Conservation (phyloP, 2,797 vertebrate genomes). For the Chrysocyon brachyurus region DNA sequence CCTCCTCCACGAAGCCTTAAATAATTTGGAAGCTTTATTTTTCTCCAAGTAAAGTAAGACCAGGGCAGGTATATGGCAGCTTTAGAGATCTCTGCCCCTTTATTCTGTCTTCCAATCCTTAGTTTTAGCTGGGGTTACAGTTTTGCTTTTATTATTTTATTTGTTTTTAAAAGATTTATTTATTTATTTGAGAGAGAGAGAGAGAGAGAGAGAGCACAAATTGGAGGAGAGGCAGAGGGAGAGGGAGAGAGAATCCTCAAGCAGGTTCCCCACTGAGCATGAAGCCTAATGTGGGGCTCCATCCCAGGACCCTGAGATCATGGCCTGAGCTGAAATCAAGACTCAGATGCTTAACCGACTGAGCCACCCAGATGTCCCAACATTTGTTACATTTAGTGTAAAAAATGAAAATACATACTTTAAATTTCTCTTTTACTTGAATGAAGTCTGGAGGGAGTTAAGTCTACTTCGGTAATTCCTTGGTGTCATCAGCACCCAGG, state of each 20-base stretch:
- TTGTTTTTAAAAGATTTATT: neutral
- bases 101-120: neutral
- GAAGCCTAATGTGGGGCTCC: neutral
- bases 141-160: neutral
- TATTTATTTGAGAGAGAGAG: neutral
- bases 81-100: neutral
- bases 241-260: neutral
- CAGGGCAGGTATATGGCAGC: neutral
- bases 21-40: slow-evolving; percentile 5
- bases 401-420: neutral
- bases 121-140: neutral
- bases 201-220: neutral
- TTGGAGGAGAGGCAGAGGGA: neutral
- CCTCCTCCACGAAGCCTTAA: neutral
- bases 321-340: neutral
- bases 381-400: neutral
- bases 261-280: neutral
- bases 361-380: neutral
- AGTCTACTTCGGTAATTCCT: neutral
- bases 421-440: neutral
- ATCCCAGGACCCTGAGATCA: neutral
- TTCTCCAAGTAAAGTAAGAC: neutral
- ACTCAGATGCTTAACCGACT: neutral
- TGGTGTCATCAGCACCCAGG: neutral
- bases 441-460: neutral